Conservation (phyloP, 2,113 vertebrate species). For the Propithecus coquereli region DNA sequence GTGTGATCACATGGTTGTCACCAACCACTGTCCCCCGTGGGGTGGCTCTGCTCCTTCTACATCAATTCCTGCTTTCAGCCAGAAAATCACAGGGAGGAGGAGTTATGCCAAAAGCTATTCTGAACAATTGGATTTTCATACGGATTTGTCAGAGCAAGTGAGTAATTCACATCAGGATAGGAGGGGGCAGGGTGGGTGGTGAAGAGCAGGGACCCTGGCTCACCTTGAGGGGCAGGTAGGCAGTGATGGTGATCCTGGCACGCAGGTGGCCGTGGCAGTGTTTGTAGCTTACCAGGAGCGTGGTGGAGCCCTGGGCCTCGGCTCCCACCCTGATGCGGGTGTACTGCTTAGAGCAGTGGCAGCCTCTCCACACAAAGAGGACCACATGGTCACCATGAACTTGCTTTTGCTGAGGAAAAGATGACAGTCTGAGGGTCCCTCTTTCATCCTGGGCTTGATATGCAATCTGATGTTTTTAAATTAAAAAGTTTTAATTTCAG, state of each 20-base stretch:
- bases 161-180: rapidly evolving
- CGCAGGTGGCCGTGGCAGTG: constrained; percentile 86
- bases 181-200: no score
- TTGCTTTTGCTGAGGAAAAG: background rate
- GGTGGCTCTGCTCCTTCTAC: no score
- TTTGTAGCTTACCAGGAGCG: constrained; percentile 89
- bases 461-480: background rate
- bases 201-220: constrained; percentile 59
- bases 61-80: no score
- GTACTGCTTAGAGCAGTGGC: no score
- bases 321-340: constrained; percentile 89
- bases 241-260: constrained; percentile 90
- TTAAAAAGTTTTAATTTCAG: background rate
- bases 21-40: no score
- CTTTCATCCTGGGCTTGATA: background rate
- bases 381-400: no score
- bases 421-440: no score
- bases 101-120: no score
- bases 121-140: background rate
- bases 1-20: no score
- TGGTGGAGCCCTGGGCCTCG: constrained; percentile 87
- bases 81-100: no score
- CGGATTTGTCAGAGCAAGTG: background rate
- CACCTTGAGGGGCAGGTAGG: constrained; percentile 89
- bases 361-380: no score